Conservation (phyloP, 1,140 invertebrate species). For the Glossosoma conforme region DNA sequence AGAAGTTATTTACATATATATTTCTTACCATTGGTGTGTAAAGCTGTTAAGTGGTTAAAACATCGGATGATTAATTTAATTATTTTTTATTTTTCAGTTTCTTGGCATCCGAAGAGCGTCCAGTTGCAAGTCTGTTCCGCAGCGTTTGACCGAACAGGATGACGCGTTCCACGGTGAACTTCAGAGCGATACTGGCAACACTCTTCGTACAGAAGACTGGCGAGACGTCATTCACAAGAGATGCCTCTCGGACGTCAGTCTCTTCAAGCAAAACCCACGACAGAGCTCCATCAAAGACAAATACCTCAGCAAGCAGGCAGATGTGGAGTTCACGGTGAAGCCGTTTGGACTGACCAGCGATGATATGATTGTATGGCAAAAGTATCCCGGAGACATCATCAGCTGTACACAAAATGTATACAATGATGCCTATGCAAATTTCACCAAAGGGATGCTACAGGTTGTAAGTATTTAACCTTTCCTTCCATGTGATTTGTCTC, state of each 20-base stretch:
- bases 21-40: too few relatives aligned
- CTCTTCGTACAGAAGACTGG: constrained; percentile 18
- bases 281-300: neutral
- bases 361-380: constrained; percentile 20
- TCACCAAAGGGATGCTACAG: neutral
- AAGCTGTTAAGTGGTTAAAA: too few relatives aligned
- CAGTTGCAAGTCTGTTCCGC: constrained; percentile 8
- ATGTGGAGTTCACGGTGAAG: neutral
- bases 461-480: constrained; percentile 2
- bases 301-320: too few relatives aligned
- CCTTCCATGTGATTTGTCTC: too few relatives aligned
- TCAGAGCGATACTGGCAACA: neutral
- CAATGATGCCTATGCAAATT: neutral
- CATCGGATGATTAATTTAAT: neutral
- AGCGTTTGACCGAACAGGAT: constrained; percentile 4
- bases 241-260: constrained; percentile 6
- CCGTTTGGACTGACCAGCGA: constrained; percentile 1
- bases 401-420: neutral
- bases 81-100: constrained; percentile 15
- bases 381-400: constrained; percentile 17
- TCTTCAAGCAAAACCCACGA: neutral
- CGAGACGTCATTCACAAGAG: constrained; percentile 18
- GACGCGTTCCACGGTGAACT: neutral
- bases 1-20: too few relatives aligned
- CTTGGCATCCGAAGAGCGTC: constrained; percentile 7